phyloP scores from a whole-genome alignment of 1,140 invertebrate genomes.

The Aphelenchoides avenae region DNA sequence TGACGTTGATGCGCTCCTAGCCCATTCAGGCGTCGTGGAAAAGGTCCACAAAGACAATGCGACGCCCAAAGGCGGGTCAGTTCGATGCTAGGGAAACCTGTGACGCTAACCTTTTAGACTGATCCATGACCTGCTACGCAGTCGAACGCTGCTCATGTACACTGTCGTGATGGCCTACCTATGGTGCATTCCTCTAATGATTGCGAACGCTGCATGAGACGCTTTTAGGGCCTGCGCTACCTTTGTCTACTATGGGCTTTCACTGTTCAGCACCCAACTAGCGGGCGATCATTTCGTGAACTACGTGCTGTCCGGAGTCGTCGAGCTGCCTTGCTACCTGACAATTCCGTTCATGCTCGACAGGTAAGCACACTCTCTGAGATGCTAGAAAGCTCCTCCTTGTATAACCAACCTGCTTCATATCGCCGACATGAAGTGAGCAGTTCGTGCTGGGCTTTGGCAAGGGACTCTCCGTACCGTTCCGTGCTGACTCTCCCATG shows the following conservation, averaged over 20 bases:
- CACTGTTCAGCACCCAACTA: slow-evolving; percentile 55
- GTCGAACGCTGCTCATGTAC: slow-evolving; percentile 18
- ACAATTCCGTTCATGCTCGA: slow-evolving; percentile 44
- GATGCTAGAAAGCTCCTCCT: no score
- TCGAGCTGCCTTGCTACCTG: slow-evolving; percentile 58
- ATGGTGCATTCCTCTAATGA: no score
- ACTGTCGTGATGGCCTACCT: slow-evolving; percentile 23
- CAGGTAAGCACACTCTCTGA: no score
- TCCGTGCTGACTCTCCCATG: no score
- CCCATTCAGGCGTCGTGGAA: not conserved
- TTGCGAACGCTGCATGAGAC: slow-evolving; percentile 8
- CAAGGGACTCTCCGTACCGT: no score
- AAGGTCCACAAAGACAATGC: not conserved
- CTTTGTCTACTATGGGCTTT: slow-evolving; percentile 61
- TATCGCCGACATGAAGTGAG: no score
- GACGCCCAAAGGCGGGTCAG: slow-evolving; percentile 8
- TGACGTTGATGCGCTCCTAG: slow-evolving; percentile 7
- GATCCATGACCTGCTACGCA: slow-evolving; percentile 14
- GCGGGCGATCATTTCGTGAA: slow-evolving; percentile 60
- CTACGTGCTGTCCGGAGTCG: slow-evolving; percentile 55
- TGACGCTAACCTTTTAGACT: not conserved
- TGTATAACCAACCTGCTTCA: no score
- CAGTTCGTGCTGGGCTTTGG: no score
- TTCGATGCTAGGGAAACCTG: slow-evolving; percentile 6
- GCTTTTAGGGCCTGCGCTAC: slow-evolving; percentile 42